phyloP scores from a whole-genome alignment of 2,888 invertebrate species.

The Acheta domesticus region DNA sequence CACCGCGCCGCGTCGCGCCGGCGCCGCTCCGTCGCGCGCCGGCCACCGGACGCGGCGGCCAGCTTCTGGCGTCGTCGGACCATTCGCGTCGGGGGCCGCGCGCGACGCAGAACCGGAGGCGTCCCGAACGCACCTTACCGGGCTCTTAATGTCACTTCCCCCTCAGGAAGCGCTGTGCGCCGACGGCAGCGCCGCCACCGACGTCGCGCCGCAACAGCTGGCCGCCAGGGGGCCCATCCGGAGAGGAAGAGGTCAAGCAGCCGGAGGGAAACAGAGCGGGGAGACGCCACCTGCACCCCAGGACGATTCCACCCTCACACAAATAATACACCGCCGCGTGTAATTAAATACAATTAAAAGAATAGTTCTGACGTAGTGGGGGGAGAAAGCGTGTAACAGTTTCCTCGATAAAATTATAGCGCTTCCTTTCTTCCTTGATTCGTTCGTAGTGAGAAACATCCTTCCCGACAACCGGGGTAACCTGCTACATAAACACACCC shows the following conservation, averaged over 20 bases:
- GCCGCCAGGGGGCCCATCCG: neutral
- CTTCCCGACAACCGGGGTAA: too few relatives aligned
- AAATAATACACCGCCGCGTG: neutral
- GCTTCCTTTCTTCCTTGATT: neutral
- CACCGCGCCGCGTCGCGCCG: too few relatives aligned
- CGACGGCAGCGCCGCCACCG: neutral
- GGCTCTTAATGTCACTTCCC: too few relatives aligned
- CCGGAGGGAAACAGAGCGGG: neutral
- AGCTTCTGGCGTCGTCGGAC: too few relatives aligned
- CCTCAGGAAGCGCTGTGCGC: neutral
- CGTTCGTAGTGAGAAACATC: too few relatives aligned
- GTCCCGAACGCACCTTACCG: too few relatives aligned
- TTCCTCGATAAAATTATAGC: constrained; percentile 3
- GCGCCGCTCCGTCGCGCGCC: too few relatives aligned
- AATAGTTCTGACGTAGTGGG: neutral
- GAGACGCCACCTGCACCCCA: neutral
- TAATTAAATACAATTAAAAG: neutral
- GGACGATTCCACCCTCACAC: neutral
- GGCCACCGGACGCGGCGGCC: too few relatives aligned
- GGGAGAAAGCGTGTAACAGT: neutral
- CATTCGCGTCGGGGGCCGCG: too few relatives aligned
- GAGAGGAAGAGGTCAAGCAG: neutral
- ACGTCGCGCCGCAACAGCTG: neutral
- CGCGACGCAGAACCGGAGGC: too few relatives aligned
- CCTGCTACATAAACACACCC: too few relatives aligned